Evolutionary conservation across 2,113 vertebrate species (phyloP).

Genomic region (Pardalotus punctatus): DNA sequence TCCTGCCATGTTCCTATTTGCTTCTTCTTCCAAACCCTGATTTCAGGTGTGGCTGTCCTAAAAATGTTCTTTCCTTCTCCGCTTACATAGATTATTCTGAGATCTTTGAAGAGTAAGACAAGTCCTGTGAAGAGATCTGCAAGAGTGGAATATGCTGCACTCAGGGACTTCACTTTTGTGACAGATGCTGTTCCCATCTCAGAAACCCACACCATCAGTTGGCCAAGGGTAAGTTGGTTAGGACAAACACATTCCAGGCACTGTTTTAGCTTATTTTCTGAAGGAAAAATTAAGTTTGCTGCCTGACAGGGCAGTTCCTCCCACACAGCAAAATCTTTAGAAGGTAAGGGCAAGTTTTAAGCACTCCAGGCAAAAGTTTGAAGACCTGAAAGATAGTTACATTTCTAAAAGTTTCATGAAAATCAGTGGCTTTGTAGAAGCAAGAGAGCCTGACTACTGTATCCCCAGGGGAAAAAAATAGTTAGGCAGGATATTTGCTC

Average conservation of each 20-base stretch:
- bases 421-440: not conserved
- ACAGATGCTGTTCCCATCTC: accelerated
- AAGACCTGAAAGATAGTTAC: not conserved
- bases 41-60: not conserved
- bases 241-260: not conserved
- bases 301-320: not conserved
- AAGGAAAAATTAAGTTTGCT: not conserved
- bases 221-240: not conserved
- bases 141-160: not conserved
- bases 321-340: not conserved
- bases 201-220: not conserved
- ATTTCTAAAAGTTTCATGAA: not conserved
- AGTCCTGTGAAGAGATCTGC: not conserved
- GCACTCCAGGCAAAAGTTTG: not conserved
- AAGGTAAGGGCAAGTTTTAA: not conserved
- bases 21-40: not conserved
- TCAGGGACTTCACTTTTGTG: not conserved
- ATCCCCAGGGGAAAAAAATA: not conserved
- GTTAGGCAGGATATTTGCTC: not conserved
- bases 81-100: not conserved
- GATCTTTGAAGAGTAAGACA: not conserved
- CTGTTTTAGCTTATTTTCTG: not conserved
- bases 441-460: not conserved
- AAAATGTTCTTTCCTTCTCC: not conserved
- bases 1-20: not conserved